Base-by-base conservation (phyloP, 2,797 vertebrate species). In the Gadopsis bispinosus region DNA sequence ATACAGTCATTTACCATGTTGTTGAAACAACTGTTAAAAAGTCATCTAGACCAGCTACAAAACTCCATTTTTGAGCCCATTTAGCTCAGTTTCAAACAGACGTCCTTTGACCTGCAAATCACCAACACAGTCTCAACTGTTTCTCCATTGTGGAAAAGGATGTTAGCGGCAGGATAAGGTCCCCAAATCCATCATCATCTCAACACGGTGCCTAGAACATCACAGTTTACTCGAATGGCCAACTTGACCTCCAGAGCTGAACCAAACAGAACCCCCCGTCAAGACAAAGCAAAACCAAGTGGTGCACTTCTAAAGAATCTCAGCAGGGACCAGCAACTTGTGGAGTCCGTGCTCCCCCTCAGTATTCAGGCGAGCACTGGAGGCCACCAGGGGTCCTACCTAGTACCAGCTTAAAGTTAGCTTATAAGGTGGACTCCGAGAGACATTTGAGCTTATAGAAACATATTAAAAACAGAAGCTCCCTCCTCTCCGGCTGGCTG, bases 401-500 rank as follows among this genome's bases (percentile, higher is more conserved):
- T 55, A 4, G 33, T 1, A 31, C 31, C 54, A 31, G 60, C 26
- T 2, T 72, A 68, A 51, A 73, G 65, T 60, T 2, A 31, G 69
- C 45, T 73, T 1, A 62, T 41, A 68, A 68, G 1, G 56, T 13
- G 9, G 39, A 54, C 48, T 51, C 39, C 7, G 9, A 61, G 56
- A 65, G 48, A 81, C 43, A 69, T 51, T 11, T 29, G 20, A 70
- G 35, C 35, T 71, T 64, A 60, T 41, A 39, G 10, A 62, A 78
- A 64, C 55, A 10, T 76, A 80, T 74, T 26, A 26, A 26, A 26
- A 83, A 63, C 58, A 47, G 37, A 48, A 47, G 55, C 62, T 22
- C 3, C 33, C 11, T 22, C 35, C 26, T 22, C 50, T 63, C 16
- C 22, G 31, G 8, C 8, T 12, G 3, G 17, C 45, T 3, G 61